A percentile compares a stretch with the other conserved stretches of the same genome.
These are phyloP conservation scores for Saccopteryx leptura DNA, from an alignment of 2,113 vertebrate species.

Conservation along the genomic window DNA sequence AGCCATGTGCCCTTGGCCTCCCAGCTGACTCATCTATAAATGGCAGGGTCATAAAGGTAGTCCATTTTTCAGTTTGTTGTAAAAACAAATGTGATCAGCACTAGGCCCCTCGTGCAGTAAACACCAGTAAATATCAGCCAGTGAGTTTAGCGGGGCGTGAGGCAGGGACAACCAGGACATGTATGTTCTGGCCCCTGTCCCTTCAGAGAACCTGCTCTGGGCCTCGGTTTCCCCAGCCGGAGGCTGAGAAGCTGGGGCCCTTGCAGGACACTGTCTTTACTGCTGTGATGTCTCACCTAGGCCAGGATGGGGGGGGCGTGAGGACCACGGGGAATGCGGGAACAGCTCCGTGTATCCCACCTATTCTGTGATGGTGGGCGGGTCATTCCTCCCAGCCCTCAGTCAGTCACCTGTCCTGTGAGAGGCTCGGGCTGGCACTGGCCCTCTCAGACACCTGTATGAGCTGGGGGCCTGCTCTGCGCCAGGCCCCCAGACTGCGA, in stretches of 20 bases:
- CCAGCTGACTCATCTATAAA: background rate
- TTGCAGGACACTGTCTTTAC: rapidly evolving
- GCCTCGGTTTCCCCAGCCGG: background rate
- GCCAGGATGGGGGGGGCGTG: background rate
- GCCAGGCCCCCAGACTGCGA: background rate
- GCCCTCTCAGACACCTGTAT: background rate
- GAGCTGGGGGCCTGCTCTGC: background rate
- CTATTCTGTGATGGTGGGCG: rapidly evolving
- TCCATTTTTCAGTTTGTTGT: rapidly evolving
- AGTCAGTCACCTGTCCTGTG: background rate
- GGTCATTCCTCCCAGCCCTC: background rate
- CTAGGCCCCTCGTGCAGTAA: rapidly evolving
- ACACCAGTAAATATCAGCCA: rapidly evolving
- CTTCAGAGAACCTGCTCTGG: background rate
- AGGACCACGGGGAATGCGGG: rapidly evolving
- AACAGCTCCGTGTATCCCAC: background rate
- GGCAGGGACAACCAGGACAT: background rate
- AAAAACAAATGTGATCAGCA: background rate
- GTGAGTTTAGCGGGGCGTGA: rapidly evolving
- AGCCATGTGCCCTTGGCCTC: background rate
- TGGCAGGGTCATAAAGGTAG: background rate
- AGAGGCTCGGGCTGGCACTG: background rate
- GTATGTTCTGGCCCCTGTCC: rapidly evolving
- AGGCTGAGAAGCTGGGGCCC: background rate
- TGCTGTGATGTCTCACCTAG: rapidly evolving